Base-by-base conservation (phyloP, 2,113 vertebrate species). In the Hemicordylus capensis region DNA sequence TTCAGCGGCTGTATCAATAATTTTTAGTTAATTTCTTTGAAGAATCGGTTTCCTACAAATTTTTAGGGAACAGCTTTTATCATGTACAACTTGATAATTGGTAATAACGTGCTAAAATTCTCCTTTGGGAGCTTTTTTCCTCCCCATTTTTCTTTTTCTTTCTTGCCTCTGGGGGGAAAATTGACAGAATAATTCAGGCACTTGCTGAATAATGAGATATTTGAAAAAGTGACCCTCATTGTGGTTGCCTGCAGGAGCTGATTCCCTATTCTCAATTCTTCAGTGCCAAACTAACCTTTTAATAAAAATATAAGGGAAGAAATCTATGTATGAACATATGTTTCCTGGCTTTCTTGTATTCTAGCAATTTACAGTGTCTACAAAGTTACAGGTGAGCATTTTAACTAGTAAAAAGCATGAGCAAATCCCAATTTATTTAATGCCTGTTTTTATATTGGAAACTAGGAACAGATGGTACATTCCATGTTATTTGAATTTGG, bases 391-490 rank as follows among this genome's bases (percentile, higher is more conserved):
- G 91, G 93, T 95, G 93, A 96, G 90, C 86, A 34, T 94, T 96
- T 94, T 91, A 87, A 95, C n/a, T n/a, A n/a, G 92, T 91, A 86
- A 91, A 90, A 92, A 95, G 93, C 80, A 89, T 34, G 1, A 93
- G 84, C 85, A 94, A 95, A 94, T 95, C 88, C 91, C 90, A 92
- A 86, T 79, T 61, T 92, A 94, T 95, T 94, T 91, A 91, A 44
- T 94, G 94, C 91, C 88, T 90, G 67, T 34, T 77, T 87, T 95
- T 93, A 92, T 90, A 89, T 81, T 95, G 92, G 81, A 96, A 97
- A 97, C 94, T 48, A 95, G 84, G 92, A 97, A 95, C 96, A 97
- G 95, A 96, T 97, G 96, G 94, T 85, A 86, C 85, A 95, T 95
- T 94, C 93, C 94, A 92, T 85, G 91, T 96, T 95, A 88, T 89